Base-by-base conservation (phyloP, 2,888 invertebrate genomes). In the Amaurobius ferox region DNA sequence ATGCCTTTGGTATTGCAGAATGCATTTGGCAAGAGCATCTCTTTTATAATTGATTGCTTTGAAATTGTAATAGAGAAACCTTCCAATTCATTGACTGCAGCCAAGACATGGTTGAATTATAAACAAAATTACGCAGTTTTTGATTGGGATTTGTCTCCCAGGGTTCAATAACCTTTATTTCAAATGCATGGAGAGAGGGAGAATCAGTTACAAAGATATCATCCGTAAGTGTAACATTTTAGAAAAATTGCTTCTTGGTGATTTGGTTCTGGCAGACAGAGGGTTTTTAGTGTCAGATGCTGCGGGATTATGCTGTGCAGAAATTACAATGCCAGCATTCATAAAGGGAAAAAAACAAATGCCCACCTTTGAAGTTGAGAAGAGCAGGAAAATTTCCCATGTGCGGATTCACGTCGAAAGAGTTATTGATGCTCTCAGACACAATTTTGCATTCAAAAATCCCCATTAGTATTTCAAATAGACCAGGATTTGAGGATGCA, bases 71-170 rank as follows among this genome's bases (percentile, higher is more conserved):
- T 48, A 6, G 48, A 48, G 19, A 72, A 40, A 7, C 44, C 71
- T 6, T 44, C 48, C 16, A 40, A 44, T 44, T 9, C 23, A 16
- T 1, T 16, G 26, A 66, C 80, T 28, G 44, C 66, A 30, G 68
- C 68, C 5, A 76, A 89, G 44, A 89, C 88, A 2, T 89, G 85
- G 79, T 88, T 88, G 2, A 62, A 74, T n/a, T 89, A 89, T 61
- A 89, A 89, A 62, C 88, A 88, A 62, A 87, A 89, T 48, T 89
- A 89, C 55, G 89, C 89, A 89, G 64, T 89, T 87, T 83, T 66
- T 89, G 40, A 88, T 89, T 61, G 88, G 88, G 29, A 88, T 90
- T 9, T 87, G 87, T n/a, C n/a, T 89, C 89, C n/a, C 89, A 89
- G 72, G 89, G 89, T 5, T 76, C 70, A 32, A 77, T 89, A 7